Evolutionary conservation across 2,113 vertebrate genomes (phyloP).

Genomic region (Takifugu flavidus): DNA sequence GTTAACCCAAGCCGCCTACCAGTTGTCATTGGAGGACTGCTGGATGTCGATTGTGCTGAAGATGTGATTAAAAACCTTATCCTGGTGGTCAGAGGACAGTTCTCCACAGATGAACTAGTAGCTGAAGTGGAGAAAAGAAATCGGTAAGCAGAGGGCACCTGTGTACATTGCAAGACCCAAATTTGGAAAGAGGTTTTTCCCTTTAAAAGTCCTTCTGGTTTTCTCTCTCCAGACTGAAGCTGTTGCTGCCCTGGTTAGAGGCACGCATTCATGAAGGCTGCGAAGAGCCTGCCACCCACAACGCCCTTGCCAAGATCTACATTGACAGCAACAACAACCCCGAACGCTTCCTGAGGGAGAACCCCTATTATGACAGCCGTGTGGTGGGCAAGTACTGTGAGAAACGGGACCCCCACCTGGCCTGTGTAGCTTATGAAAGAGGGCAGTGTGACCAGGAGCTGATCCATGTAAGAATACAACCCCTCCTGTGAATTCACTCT

Average conservation of each 20-base stretch:
- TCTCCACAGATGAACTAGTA: slow-evolving; percentile 97
- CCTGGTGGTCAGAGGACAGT: slow-evolving; percentile 95
- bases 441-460: slow-evolving; percentile 97
- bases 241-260: slow-evolving; percentile 95
- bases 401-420: slow-evolving; percentile 97
- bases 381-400: slow-evolving; percentile 99
- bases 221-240: slow-evolving; percentile 81
- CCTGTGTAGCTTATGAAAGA: slow-evolving; percentile 96
- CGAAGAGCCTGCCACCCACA: slow-evolving; percentile 97
- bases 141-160: slow-evolving; percentile 71
- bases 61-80: slow-evolving; percentile 98
- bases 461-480: slow-evolving; percentile 81
- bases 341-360: slow-evolving; percentile 94
- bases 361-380: slow-evolving; percentile 94
- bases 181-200: no score
- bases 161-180: no score
- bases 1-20: slow-evolving; percentile 97
- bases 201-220: no score
- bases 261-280: slow-evolving; percentile 97
- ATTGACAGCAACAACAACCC: slow-evolving; percentile 99
- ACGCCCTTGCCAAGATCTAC: slow-evolving; percentile 97
- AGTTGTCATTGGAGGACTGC: slow-evolving; percentile 93
- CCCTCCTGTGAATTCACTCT: no score
- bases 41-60: slow-evolving; percentile 98
- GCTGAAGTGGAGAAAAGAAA: slow-evolving; percentile 98